Conservation (phyloP, 2,888 invertebrate genomes). For the Pandemis heparana region DNA sequence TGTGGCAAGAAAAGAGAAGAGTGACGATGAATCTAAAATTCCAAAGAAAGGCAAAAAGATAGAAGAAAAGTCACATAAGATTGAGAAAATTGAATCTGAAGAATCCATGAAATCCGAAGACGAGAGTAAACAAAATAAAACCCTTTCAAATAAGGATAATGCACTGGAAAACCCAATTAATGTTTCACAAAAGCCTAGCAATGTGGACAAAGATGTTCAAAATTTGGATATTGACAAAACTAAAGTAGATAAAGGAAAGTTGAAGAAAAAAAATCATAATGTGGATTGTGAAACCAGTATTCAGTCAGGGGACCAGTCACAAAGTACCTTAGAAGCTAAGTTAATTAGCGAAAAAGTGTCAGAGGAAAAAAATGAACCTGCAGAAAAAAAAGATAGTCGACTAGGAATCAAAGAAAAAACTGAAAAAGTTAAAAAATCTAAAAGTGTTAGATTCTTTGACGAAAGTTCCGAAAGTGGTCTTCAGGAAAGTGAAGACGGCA, state of each 20-base stretch:
- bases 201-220: neutral
- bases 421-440: conserved; percentile 49
- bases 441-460: conserved; percentile 48
- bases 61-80: conserved; percentile 25
- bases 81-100: conserved; percentile 22
- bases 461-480: conserved; percentile 55
- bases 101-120: neutral
- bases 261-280: neutral
- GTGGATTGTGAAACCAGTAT: conserved; percentile 20
- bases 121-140: neutral
- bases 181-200: neutral
- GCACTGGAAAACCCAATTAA: neutral
- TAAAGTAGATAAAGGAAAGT: conserved; percentile 1
- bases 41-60: conserved; percentile 29
- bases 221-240: neutral
- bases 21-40: neutral
- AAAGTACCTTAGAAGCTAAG: neutral
- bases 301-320: neutral
- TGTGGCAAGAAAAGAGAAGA: conserved; percentile 2
- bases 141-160: neutral
- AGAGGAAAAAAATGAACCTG: neutral
- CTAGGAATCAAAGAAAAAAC: conserved; percentile 17
- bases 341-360: conserved; percentile 16
- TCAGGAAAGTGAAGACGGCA: conserved; percentile 25
- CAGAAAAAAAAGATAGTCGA: neutral